Conservation (phyloP, 2,113 vertebrate genomes). For the Emydura subglobosa region DNA sequence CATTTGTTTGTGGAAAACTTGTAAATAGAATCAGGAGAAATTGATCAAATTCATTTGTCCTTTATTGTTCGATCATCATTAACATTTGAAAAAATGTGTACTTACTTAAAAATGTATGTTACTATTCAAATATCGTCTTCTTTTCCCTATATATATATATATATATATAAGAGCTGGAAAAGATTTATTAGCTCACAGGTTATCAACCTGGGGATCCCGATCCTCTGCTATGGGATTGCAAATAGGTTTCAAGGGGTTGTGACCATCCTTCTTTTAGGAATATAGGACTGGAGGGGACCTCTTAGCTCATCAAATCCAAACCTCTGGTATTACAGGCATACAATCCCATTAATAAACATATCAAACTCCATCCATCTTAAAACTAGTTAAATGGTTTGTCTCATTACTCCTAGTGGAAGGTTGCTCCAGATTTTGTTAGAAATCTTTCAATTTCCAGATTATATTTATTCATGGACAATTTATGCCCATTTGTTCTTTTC, state of each 20-base stretch:
- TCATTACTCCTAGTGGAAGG: background rate
- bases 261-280: background rate
- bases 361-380: background rate
- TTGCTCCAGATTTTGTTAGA: background rate
- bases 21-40: background rate
- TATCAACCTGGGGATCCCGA: background rate
- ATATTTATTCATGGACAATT: background rate
- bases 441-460: background rate
- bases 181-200: background rate
- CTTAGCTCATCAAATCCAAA: background rate
- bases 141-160: accelerated
- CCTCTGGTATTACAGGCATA: background rate
- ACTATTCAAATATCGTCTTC: background rate
- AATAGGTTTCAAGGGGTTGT: background rate
- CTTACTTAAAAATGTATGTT: background rate
- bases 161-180: background rate
- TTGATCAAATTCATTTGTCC: background rate
- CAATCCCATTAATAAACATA: background rate
- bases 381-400: background rate
- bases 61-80: background rate
- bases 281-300: background rate
- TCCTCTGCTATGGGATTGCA: background rate
- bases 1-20: background rate
- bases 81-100: background rate
- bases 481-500: background rate